Evolutionary conservation across 2,797 vertebrate genomes (phyloP).

Genomic region (Huso huso): DNA sequence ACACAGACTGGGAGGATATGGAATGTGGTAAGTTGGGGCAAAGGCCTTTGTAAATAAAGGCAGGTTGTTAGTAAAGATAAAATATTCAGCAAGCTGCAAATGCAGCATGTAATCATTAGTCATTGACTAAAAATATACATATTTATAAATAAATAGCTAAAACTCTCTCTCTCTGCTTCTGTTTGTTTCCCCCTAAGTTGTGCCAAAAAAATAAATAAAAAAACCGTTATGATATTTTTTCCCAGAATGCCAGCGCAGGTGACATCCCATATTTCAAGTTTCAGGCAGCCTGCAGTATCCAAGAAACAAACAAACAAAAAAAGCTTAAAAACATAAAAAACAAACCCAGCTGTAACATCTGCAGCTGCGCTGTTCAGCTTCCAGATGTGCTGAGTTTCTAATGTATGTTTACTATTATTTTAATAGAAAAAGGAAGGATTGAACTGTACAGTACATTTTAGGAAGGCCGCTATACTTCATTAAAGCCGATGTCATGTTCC

Average conservation of each 20-base stretch:
- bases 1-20: constrained; percentile 37
- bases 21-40: constrained; percentile 30
- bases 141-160: constrained; percentile 86
- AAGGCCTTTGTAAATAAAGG: constrained; percentile 96
- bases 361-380: neutral
- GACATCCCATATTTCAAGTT: constrained; percentile 57
- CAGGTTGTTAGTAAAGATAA: constrained; percentile 76
- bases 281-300: constrained; percentile 51
- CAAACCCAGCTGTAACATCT: neutral
- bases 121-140: constrained; percentile 97
- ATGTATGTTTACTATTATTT: neutral
- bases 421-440: no score
- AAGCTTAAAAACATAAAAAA: neutral
- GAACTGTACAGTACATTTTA: neutral
- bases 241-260: constrained; percentile 50
- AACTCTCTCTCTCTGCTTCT: constrained; percentile 37
- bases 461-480: neutral
- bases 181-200: constrained; percentile 33
- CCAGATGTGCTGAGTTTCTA: neutral
- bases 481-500: constrained; percentile 5
- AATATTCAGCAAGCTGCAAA: constrained; percentile 86
- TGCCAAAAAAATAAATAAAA: constrained; percentile 45
- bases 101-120: constrained; percentile 95
- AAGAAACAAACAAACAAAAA: constrained; percentile 30
- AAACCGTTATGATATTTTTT: constrained; percentile 35